Evolutionary conservation across 1,140 invertebrate genomes (phyloP).

Genomic region (Bombus pyrosoma): DNA sequence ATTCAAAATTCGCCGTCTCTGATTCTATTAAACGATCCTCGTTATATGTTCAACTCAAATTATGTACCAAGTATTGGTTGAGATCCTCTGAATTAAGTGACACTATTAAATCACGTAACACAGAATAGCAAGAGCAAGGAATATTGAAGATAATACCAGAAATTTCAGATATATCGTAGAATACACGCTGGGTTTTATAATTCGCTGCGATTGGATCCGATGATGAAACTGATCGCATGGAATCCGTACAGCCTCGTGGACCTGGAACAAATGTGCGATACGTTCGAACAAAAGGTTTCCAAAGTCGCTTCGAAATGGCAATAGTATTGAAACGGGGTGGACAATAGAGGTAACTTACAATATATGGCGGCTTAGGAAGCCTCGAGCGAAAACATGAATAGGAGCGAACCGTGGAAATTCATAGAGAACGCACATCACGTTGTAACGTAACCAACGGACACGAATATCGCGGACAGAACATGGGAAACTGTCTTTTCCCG

Average conservation of each 20-base stretch:
- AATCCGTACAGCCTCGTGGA: no score
- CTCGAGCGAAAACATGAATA: conserved; percentile 13
- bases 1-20: no score
- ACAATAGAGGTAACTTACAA: conserved; percentile 14
- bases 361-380: conserved; percentile 13
- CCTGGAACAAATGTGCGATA: background rate
- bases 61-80: no score
- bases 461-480: background rate
- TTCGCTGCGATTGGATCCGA: background rate
- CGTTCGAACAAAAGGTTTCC: background rate
- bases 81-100: no score
- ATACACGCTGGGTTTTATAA: background rate
- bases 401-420: background rate
- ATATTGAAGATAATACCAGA: background rate
- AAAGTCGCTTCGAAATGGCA: background rate
- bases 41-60: no score
- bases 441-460: background rate
- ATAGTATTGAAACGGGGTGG: background rate
- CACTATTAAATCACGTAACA: no score
- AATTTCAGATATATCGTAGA: background rate
- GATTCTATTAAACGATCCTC: no score
- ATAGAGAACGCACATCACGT: background rate
- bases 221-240: background rate
- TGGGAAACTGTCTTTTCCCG: background rate
- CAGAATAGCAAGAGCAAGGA: no score